These are phyloP conservation scores for Eilema griseolum DNA, from an alignment of 2,888 invertebrate species.

Conservation along the genomic window DNA sequence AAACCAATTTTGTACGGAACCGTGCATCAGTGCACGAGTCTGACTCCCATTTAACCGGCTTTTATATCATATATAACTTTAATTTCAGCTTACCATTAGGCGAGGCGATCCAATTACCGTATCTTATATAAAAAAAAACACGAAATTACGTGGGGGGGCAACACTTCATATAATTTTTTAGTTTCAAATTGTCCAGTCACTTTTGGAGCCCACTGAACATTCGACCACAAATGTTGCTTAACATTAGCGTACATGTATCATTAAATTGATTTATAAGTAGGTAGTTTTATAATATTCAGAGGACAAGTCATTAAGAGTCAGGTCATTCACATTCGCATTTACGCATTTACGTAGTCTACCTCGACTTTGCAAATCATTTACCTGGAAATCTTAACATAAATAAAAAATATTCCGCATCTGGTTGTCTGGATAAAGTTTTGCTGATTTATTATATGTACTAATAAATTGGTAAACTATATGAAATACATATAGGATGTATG, in stretches of 20 bases:
- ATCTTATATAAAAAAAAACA: too few species aligned
- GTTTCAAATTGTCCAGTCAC: too few species aligned
- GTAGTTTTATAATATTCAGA: not conserved
- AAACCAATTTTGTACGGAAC: too few species aligned
- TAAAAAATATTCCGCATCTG: not conserved
- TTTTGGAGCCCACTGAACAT: too few species aligned
- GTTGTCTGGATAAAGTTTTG: not conserved
- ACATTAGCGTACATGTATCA: not conserved
- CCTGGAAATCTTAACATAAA: not conserved
- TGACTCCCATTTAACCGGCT: too few species aligned
- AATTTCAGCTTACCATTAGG: too few species aligned
- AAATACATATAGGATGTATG: conserved; percentile 1
- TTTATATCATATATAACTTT: too few species aligned
- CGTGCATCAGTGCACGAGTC: too few species aligned
- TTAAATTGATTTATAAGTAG: too few species aligned
- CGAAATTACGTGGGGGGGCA: too few species aligned
- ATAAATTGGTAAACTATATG: not conserved
- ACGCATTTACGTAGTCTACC: not conserved
- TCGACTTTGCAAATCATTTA: not conserved
- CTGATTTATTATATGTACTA: not conserved
- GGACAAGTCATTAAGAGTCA: conserved; percentile 22
- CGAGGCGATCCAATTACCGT: too few species aligned
- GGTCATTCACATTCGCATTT: conserved; percentile 24
- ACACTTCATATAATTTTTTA: too few species aligned
- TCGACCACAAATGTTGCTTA: not conserved